Conservation (phyloP, 2,113 vertebrate genomes). For the Oncorhynchus keta region DNA sequence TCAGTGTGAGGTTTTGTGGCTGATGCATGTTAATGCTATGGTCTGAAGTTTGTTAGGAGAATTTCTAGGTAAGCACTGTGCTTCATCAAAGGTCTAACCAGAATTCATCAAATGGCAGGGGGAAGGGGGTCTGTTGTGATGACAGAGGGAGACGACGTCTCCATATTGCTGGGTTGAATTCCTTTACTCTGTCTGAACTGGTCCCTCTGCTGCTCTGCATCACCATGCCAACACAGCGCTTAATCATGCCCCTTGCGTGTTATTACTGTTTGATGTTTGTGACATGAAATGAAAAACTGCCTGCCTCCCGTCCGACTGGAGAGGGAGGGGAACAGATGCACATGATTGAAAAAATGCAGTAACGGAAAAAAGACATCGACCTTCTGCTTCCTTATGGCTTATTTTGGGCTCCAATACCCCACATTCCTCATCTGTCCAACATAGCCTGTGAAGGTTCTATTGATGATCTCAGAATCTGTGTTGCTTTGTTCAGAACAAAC, state of each 20-base stretch:
- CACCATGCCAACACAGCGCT: constrained; percentile 19
- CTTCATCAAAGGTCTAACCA: too few species aligned
- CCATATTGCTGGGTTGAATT: constrained; percentile 22
- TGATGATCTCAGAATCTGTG: not conserved
- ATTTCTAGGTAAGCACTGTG: too few species aligned
- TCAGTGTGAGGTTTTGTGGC: too few species aligned
- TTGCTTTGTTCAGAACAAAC: not conserved
- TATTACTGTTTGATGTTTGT: constrained; percentile 64
- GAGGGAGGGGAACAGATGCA: constrained; percentile 47
- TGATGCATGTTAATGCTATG: too few species aligned
- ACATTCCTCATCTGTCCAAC: not conserved
- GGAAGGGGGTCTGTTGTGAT: not conserved
- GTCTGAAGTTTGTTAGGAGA: too few species aligned
- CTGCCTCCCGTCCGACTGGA: constrained; percentile 27
- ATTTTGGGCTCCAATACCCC: not conserved
- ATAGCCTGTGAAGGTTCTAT: not conserved
- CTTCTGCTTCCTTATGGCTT: constrained; percentile 8
- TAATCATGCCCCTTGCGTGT: constrained; percentile 48
- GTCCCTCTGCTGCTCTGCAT: constrained; percentile 19
- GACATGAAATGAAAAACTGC: constrained; percentile 47
- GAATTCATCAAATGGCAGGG: too few species aligned
- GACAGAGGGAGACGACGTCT: constrained; percentile 8
- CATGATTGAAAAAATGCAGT: constrained; percentile 19
- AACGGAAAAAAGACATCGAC: not conserved
- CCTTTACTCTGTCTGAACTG: constrained; percentile 23